These are phyloP conservation scores for Aphidius colemani DNA, from an alignment of 2,888 invertebrate genomes.

Conservation along the genomic window DNA sequence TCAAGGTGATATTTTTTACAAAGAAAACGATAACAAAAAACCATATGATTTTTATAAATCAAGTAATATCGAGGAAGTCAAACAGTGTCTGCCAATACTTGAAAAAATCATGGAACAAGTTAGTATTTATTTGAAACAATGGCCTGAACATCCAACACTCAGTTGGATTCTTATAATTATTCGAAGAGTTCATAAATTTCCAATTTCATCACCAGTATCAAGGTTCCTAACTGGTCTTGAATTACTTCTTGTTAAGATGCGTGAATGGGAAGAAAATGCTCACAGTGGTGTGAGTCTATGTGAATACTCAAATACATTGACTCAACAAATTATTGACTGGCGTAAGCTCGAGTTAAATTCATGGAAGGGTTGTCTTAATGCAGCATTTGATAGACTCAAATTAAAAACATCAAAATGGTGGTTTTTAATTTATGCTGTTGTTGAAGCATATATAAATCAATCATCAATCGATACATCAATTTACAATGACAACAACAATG, in stretches of 20 bases:
- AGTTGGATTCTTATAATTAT: constrained; percentile 74
- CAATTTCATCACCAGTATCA: constrained; percentile 81
- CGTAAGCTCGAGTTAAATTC: constrained; percentile 84
- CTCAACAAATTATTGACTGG: constrained; percentile 86
- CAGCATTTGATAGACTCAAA: constrained; percentile 69
- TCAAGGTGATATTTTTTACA: constrained; percentile 57
- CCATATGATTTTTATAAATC: constrained; percentile 81
- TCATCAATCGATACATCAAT: background rate
- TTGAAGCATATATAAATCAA: constrained; percentile 66
- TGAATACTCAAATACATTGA: constrained; percentile 73
- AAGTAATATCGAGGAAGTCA: constrained; percentile 78
- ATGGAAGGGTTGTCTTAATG: constrained; percentile 84
- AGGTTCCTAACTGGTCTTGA: constrained; percentile 91
- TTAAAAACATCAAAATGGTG: constrained; percentile 82
- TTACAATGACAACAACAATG: constrained; percentile 38
- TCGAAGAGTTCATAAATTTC: constrained; percentile 70
- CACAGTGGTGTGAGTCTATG: constrained; percentile 83
- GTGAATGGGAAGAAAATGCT: constrained; percentile 93
- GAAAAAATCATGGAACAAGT: constrained; percentile 69
- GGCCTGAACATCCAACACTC: constrained; percentile 90
- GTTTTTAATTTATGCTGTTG: constrained; percentile 81
- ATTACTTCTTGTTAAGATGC: constrained; percentile 79
- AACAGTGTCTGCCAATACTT: constrained; percentile 73
- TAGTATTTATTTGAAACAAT: constrained; percentile 71
- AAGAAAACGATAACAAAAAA: constrained; percentile 35